Evolutionary conservation across 2,113 vertebrate genomes (phyloP).

Genomic region (Stegostoma tigrinum): DNA sequence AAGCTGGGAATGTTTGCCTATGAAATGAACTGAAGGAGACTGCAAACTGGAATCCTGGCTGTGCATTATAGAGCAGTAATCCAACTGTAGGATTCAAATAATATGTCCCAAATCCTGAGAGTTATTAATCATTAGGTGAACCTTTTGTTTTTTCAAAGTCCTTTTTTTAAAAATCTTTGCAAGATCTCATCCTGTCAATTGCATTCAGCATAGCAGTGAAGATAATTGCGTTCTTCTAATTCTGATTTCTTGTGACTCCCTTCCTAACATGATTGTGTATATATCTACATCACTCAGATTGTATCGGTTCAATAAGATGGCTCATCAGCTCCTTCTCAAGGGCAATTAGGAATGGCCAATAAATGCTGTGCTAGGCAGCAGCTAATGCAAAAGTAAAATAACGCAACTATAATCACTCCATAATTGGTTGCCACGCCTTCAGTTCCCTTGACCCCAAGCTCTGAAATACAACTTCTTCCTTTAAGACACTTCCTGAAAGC

Average conservation of each 20-base stretch:
- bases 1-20: not conserved
- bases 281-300: too few species aligned
- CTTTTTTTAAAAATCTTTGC: not conserved
- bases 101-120: not conserved
- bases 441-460: not conserved
- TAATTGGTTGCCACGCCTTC: not conserved
- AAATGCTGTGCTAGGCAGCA: too few species aligned
- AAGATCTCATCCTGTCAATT: not conserved
- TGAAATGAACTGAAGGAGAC: not conserved
- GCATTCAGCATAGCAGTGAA: too few species aligned
- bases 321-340: too few species aligned
- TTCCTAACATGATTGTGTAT: too few species aligned
- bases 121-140: not conserved
- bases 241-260: too few species aligned
- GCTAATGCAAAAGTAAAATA: too few species aligned
- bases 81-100: not conserved
- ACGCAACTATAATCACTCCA: not conserved
- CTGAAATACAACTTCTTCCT: not conserved
- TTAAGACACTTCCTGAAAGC: not conserved
- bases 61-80: not conserved
- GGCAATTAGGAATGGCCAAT: too few species aligned
- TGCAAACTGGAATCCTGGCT: not conserved
- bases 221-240: too few species aligned
- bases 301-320: too few species aligned
- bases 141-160: not conserved